phyloP scores from a whole-genome alignment of 2,797 vertebrate species.

The Meriones psammophilus region DNA sequence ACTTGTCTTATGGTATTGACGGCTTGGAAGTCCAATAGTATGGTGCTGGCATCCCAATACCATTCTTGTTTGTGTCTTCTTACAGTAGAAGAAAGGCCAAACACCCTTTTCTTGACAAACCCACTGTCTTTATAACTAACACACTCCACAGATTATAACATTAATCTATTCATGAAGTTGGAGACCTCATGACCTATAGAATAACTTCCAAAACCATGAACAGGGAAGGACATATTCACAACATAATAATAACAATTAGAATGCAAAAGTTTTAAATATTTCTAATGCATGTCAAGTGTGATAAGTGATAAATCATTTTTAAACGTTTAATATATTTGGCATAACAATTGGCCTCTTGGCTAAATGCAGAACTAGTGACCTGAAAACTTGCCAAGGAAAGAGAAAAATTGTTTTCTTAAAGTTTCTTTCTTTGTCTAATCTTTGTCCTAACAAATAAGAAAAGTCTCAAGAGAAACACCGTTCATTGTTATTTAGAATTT shows the following conservation, averaged over 20 bases:
- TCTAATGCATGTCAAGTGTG: neutral
- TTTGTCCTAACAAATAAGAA: slow-evolving; percentile 30
- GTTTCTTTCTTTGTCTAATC: slow-evolving; percentile 48
- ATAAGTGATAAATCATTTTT: neutral
- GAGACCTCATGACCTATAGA: neutral
- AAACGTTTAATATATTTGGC: slow-evolving; percentile 15
- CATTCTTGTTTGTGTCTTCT: neutral
- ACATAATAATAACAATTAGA: neutral
- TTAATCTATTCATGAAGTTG: neutral
- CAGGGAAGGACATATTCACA: neutral
- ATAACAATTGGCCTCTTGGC: slow-evolving; percentile 59
- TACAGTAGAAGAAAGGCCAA: neutral
- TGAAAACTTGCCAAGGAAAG: slow-evolving; percentile 53
- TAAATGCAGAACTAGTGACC: slow-evolving; percentile 14
- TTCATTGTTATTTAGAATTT: slow-evolving; percentile 63
- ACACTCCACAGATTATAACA: neutral
- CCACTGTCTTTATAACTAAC: neutral
- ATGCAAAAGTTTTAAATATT: neutral
- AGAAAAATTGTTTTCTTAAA: slow-evolving; percentile 54
- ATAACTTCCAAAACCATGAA: neutral
- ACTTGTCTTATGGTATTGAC: neutral
- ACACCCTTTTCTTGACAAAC: neutral
- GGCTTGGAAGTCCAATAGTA: neutral
- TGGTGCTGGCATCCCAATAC: neutral
- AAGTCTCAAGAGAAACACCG: slow-evolving; percentile 21